phyloP scores from a whole-genome alignment of 2,113 vertebrate genomes.

The Rhagologus leucostigma region DNA sequence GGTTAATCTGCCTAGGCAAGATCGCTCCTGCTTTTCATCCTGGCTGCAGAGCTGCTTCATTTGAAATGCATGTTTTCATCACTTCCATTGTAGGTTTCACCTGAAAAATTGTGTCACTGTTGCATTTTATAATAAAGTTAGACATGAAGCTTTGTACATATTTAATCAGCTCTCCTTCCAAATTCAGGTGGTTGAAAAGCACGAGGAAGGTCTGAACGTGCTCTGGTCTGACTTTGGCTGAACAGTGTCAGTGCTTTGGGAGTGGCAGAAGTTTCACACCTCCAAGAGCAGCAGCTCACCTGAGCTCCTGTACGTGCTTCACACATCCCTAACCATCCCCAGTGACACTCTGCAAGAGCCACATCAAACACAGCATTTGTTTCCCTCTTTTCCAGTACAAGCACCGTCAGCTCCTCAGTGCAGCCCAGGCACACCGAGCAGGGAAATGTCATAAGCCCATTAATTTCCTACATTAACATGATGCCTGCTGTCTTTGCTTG shows the following conservation, averaged over 20 bases:
- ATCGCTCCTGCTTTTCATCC: not conserved
- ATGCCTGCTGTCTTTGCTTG: not conserved
- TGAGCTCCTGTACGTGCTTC: not conserved
- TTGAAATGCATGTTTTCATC: not conserved
- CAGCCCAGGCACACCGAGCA: not conserved
- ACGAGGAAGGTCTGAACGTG: not conserved
- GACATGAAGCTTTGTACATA: not conserved
- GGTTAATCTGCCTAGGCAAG: constrained; percentile 3
- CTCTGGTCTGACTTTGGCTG: not conserved
- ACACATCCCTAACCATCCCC: not conserved
- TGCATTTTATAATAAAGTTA: not conserved
- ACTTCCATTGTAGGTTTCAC: not conserved
- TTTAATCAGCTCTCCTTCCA: not conserved
- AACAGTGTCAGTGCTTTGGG: not conserved
- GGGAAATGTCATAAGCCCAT: not conserved
- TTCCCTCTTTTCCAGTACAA: not conserved
- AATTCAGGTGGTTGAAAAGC: not conserved
- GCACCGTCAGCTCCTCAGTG: not conserved
- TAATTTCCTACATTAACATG: not conserved
- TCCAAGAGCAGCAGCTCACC: not conserved
- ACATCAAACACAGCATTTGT: not conserved
- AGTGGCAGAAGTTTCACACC: not conserved
- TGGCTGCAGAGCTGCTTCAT: not conserved
- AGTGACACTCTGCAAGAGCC: not conserved
- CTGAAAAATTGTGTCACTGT: not conserved